Conservation (phyloP, 2,797 vertebrate genomes). For the Megaceryle alcyon region DNA sequence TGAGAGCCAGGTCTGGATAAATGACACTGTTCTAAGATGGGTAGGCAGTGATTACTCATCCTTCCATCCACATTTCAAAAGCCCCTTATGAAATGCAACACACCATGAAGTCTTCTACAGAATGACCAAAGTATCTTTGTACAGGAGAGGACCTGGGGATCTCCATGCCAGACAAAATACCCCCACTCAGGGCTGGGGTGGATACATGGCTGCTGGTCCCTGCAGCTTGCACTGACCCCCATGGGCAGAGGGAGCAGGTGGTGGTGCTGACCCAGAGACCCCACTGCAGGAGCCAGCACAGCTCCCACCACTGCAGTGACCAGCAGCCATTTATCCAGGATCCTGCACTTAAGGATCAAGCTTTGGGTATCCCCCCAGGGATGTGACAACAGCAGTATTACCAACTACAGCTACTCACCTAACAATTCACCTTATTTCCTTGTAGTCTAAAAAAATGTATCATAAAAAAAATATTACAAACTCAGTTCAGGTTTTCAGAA, state of each 20-base stretch:
- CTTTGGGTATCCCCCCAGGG: background rate
- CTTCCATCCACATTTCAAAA: background rate
- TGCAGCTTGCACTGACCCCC: fast-evolving
- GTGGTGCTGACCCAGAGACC: background rate
- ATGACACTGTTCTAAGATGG: background rate
- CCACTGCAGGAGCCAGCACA: too few relatives aligned
- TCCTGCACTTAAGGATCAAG: background rate
- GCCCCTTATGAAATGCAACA: background rate
- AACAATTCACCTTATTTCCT: background rate
- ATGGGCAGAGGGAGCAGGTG: fast-evolving
- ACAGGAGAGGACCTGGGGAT: background rate
- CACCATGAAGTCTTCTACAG: fast-evolving
- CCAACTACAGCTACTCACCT: background rate
- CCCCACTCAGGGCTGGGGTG: fast-evolving
- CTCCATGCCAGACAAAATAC: fast-evolving
- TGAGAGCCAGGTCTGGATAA: fast-evolving
- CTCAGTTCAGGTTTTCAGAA: background rate
- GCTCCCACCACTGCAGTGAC: background rate
- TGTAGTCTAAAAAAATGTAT: too few relatives aligned
- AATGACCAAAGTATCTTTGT: background rate
- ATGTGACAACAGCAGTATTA: fast-evolving
- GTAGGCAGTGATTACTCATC: background rate
- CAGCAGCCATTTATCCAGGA: fast-evolving
- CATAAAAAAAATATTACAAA: background rate
- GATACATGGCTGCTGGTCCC: background rate